Percentiles rank a stretch among this genome's conserved stretches.
Evolutionary conservation across 2,113 vertebrate species (phyloP).

Genomic region (Ptychochromis oligacanthus): DNA sequence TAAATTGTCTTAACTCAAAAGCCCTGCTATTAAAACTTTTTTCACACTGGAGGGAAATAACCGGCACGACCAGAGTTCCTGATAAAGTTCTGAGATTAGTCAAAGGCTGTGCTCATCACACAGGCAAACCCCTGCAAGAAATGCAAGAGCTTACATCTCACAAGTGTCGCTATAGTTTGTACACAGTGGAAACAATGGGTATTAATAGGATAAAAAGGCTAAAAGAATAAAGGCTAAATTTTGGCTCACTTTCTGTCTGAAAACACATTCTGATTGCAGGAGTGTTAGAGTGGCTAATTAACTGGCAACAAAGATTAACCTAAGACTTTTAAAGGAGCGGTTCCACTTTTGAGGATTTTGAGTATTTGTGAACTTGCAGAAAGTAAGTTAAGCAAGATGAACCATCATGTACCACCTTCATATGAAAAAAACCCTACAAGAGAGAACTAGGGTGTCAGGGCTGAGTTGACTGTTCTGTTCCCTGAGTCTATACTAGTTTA

Average conservation of each 20-base stretch:
- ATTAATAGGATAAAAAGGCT: background rate
- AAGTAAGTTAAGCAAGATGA: background rate
- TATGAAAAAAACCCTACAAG: background rate
- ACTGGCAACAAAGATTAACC: too few species aligned
- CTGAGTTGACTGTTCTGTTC: background rate
- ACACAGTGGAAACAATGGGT: background rate
- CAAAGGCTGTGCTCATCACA: background rate
- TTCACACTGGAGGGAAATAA: background rate
- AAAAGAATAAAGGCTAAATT: too few species aligned
- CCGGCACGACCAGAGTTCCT: too few species aligned
- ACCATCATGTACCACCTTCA: background rate
- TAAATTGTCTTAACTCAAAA: slow-evolving; percentile 2
- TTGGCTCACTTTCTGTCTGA: too few species aligned
- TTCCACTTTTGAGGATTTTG: background rate
- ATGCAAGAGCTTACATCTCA: background rate
- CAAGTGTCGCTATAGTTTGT: background rate
- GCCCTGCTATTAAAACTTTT: background rate
- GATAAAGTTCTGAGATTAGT: slow-evolving; percentile 17
- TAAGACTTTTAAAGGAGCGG: background rate
- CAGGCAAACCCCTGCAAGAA: background rate
- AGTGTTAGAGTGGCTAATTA: too few species aligned
- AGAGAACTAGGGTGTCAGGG: background rate
- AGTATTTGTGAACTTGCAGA: background rate
- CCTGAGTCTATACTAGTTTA: background rate
- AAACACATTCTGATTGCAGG: too few species aligned